These are phyloP conservation scores for Allygus modestus DNA, from an alignment of 2,888 invertebrate species.

Conservation along the genomic window DNA sequence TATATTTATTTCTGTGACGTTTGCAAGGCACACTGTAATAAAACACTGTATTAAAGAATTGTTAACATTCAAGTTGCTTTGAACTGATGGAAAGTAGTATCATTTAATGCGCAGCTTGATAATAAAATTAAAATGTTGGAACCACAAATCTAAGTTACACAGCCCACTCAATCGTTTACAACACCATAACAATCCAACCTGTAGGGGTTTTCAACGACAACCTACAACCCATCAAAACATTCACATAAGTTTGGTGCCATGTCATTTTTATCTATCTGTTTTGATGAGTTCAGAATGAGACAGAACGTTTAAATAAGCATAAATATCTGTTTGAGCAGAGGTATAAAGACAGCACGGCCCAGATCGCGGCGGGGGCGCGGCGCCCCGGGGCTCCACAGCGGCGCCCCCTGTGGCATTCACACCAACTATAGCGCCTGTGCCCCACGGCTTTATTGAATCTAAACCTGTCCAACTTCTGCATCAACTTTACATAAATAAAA, in stretches of 20 bases:
- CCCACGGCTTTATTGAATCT: constrained; percentile 18
- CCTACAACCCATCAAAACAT: not conserved
- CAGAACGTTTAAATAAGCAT: constrained; percentile 37
- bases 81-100: too few relatives aligned
- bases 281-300: constrained; percentile 3
- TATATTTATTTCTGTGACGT: too few relatives aligned
- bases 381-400: not conserved
- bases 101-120: too few relatives aligned
- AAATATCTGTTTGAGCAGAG: constrained; percentile 6
- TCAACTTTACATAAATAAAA: constrained; percentile 29
- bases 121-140: too few relatives aligned
- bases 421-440: not conserved
- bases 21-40: too few relatives aligned
- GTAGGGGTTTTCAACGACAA: not conserved
- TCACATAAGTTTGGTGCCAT: not conserved
- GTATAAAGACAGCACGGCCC: constrained; percentile 8
- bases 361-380: not conserved
- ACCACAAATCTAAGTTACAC: not conserved
- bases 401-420: constrained; percentile 30
- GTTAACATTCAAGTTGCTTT: too few relatives aligned
- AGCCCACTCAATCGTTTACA: too few relatives aligned
- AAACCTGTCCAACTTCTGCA: constrained; percentile 27
- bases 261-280: constrained; percentile 13
- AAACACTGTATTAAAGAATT: too few relatives aligned
- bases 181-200: not conserved